Base-by-base conservation (phyloP, 2,113 vertebrate species). In the Centropus bengalensis region DNA sequence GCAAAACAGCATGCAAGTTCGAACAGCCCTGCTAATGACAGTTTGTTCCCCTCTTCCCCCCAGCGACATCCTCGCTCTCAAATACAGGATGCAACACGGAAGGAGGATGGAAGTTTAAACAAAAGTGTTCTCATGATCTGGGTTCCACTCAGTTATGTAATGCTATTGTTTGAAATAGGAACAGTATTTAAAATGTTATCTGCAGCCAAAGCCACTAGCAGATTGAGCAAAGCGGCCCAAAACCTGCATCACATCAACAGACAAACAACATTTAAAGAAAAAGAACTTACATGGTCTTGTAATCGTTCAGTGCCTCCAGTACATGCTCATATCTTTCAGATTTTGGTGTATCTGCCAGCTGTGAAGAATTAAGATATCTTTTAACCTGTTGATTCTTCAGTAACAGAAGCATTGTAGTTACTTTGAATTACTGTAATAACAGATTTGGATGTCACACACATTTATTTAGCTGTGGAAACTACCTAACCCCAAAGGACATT, bases 281-380 rank as follows among this genome's bases (percentile, higher is more conserved):
- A 10, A 75, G 85, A 98, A 98, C 99, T 99, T 98, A 99, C 99
- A 99, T 99, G 96, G 98, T 98, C 93, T 98, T 99, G 97, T 99
- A 99, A 98, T 98, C 98, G 98, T 99, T 99, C 97, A 99, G 98
- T 85, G 99, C 99, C 96, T 99, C 98, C 94, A 99, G 96, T 96
- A 99, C 98, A 96, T 98, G 97, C 92, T 99, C 98, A 83, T 99
- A 99, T 97, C 99, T 98, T 96, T 99, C 98, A 88, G 98, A 98
- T 98, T 97, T 99, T 91, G 98, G 98, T 87, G 99, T 99, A 75
- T 98, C 98, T 95, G 98, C 96, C 88, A 99, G 98, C 99, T 99
- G 97, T 86, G 96, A 97, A 97, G 93, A 89, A 98, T 97, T 94
- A 97, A 97, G 88, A 98, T 97, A 96, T 86, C 60, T 97, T 97